Evolutionary conservation across 2,113 vertebrate genomes (phyloP), one percentile per base, ranked within the genome.

Genomic region (Ictalurus furcatus): DNA sequence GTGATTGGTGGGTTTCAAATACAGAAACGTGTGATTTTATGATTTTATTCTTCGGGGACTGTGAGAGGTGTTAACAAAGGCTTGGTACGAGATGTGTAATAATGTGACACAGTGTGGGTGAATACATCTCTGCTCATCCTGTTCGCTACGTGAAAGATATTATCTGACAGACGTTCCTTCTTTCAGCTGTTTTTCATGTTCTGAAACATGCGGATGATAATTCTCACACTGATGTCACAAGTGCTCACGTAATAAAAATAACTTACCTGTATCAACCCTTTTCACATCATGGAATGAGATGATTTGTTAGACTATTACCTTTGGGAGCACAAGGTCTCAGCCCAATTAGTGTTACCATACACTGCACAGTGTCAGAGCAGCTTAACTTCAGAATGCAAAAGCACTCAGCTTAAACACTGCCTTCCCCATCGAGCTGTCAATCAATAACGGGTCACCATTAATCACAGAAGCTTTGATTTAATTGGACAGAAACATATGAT

Each of bases 401-500:
- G 37, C 17, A 17, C 44, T 40, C 4, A 48, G n/a, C 21, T 37
- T 67, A 8, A 87, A 65, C 9, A 9, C 58, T 6, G 14, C 9
- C 82, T 84, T 21, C 74, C 1, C 28, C 30, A 12, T 84, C 25
- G n/a, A 54, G 54, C 86, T 30, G 37, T 61, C 67, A 88, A 78
- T 84, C 28, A 90, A 90, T 85, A 90, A 69, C 30, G 34, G 67
- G 76, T 59, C 73, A 37, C 54, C 65, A n/a, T 86, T 86, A 73
- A 90, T 88, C 79, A 88, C 69, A 84, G 71, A 87, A 84, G 81
- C 87, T 90, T 91, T 25, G 65, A 58, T 91, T 88, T 88, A 88
- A 91, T 88, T 65, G 44, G 80, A 88, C 71, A 88, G 58, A 88
- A 89, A 91, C 78, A 84, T 74, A 79, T 54, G 56, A 83, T 79